Conservation (phyloP, 2,797 vertebrate genomes). For the Chrysocyon brachyurus region DNA sequence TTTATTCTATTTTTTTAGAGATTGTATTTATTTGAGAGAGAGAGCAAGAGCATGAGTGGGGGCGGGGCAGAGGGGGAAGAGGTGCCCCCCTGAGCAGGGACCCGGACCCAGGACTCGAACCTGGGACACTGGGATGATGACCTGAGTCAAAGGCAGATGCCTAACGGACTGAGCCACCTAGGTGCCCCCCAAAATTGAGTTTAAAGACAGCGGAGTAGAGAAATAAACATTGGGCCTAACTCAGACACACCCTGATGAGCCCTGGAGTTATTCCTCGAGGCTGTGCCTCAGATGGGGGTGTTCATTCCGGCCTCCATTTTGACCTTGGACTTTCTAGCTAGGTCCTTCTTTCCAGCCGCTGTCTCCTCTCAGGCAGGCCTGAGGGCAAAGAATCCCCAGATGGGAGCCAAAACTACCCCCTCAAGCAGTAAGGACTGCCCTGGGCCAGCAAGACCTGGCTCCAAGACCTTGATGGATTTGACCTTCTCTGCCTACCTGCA, state of each 20-base stretch:
- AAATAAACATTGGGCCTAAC: neutral
- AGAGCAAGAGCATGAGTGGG: too few relatives aligned
- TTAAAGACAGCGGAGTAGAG: too few relatives aligned
- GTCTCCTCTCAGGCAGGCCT: neutral
- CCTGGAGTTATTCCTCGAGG: neutral
- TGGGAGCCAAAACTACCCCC: neutral
- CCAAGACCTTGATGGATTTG: neutral
- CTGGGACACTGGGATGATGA: too few relatives aligned
- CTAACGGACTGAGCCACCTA: too few relatives aligned
- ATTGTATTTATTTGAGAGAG: too few relatives aligned
- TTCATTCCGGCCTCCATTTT: neutral
- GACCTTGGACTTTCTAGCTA: neutral
- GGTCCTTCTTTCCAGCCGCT: neutral
- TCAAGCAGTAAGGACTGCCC: neutral
- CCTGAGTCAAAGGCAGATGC: too few relatives aligned
- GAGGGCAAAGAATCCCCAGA: neutral
- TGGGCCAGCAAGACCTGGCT: neutral
- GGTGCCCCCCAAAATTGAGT: too few relatives aligned
- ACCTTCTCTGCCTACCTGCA: neutral
- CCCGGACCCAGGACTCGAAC: too few relatives aligned
- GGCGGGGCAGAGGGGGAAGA: too few relatives aligned
- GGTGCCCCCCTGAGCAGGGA: too few relatives aligned
- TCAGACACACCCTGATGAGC: neutral
- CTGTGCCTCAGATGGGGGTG: neutral
- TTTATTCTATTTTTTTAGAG: too few relatives aligned